A percentile compares a stretch with the other conserved stretches of the same genome.
These are phyloP conservation scores for Cygnus atratus DNA, from an alignment of 2,113 vertebrate species.

Conservation along the genomic window DNA sequence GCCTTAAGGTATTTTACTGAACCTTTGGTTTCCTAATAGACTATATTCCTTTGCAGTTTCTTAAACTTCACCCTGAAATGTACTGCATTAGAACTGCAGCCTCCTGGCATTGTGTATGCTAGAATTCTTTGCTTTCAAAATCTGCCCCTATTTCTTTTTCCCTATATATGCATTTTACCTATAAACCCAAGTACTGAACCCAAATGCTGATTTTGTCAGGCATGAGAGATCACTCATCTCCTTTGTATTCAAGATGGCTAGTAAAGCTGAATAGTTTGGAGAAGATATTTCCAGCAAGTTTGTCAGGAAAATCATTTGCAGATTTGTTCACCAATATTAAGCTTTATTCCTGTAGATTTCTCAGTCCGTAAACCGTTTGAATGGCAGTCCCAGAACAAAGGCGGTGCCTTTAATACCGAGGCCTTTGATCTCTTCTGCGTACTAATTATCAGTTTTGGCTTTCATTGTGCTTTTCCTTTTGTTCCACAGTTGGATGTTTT, in stretches of 20 bases:
- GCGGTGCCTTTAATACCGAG: constrained; percentile 15
- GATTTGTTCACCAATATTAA: constrained; percentile 5
- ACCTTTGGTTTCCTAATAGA: background rate
- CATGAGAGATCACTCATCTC: background rate
- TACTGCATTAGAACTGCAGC: background rate
- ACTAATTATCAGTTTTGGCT: constrained; percentile 41
- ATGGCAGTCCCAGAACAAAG: constrained; percentile 42
- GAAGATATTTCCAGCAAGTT: background rate
- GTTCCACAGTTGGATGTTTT: constrained; percentile 6
- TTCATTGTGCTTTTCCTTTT: constrained; percentile 26
- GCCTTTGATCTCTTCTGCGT: constrained; percentile 40
- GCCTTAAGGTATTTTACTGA: background rate
- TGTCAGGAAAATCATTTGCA: background rate
- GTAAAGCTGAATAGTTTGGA: background rate
- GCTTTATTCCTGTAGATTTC: constrained; percentile 15
- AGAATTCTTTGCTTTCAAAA: background rate
- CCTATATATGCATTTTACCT: background rate
- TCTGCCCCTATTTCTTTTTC: background rate
- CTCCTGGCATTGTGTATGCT: background rate
- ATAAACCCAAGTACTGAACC: background rate
- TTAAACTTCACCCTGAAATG: background rate
- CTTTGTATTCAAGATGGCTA: background rate
- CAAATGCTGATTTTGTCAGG: constrained; percentile 10
- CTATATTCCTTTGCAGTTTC: background rate
- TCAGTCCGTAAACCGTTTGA: constrained; percentile 28